Percentiles rank a stretch among this genome's conserved stretches.
These are phyloP conservation scores for Meloidogyne hapla DNA, from an alignment of 1,140 invertebrate species.

Conservation along the genomic window DNA sequence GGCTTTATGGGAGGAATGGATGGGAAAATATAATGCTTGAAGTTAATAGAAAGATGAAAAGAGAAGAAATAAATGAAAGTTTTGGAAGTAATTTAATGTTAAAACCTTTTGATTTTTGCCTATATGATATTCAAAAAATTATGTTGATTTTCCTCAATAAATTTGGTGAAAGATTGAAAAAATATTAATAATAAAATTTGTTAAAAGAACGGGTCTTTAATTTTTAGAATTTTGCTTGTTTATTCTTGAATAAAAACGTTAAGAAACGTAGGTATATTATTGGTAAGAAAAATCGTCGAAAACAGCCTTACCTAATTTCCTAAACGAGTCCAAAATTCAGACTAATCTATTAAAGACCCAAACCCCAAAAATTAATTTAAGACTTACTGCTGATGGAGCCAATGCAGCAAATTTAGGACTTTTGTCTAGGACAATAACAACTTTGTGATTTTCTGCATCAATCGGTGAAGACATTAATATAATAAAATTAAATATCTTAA, in stretches of 20 bases:
- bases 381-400: conserved; percentile 8
- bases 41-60: neutral
- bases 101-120: neutral
- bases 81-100: neutral
- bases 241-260: too few relatives aligned
- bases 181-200: too few relatives aligned
- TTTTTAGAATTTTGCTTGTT: too few relatives aligned
- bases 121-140: neutral
- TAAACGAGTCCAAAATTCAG: too few relatives aligned
- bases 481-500: conserved; percentile 15
- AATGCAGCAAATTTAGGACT: conserved; percentile 41
- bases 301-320: too few relatives aligned
- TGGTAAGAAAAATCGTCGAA: too few relatives aligned
- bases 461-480: conserved; percentile 34
- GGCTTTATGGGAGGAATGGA: conserved; percentile 52
- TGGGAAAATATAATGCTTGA: conserved; percentile 46
- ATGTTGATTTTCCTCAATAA: neutral
- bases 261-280: too few relatives aligned
- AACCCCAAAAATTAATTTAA: neutral
- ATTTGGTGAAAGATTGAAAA: neutral
- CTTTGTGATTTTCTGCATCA: conserved; percentile 31
- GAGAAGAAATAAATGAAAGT: neutral
- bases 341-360: too few relatives aligned
- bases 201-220: too few relatives aligned
- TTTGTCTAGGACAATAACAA: conserved; percentile 33